Percentiles rank a stretch among this genome's conserved stretches.
These are phyloP conservation scores for Petroica traversi DNA, from an alignment of 2,113 vertebrate genomes.

Conservation along the genomic window DNA sequence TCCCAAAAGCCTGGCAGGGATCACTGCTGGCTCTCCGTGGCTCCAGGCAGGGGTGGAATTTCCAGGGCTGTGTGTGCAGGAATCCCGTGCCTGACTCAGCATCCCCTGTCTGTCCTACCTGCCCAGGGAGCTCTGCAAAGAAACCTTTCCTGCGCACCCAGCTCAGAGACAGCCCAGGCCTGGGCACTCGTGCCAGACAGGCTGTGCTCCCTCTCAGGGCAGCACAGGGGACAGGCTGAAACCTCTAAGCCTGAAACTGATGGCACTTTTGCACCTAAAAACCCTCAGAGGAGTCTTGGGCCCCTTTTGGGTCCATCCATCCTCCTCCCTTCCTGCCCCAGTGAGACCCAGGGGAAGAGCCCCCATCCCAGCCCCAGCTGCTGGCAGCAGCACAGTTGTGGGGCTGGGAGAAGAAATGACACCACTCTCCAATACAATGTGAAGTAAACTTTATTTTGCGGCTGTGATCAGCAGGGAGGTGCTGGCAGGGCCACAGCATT, in stretches of 20 bases:
- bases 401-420: background rate
- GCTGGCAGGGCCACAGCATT: background rate
- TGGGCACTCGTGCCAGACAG: background rate
- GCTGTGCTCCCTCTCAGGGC: accelerated
- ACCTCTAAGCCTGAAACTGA: background rate
- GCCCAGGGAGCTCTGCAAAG: background rate
- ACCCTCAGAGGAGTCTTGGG: background rate
- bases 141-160: background rate
- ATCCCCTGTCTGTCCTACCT: too few relatives aligned
- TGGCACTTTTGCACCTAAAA: background rate
- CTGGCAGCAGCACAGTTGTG: accelerated
- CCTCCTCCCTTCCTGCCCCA: background rate
- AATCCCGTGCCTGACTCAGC: background rate
- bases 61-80: background rate
- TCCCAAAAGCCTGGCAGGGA: background rate
- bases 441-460: background rate
- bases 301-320: background rate
- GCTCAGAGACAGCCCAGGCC: background rate
- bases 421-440: background rate
- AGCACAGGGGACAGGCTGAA: background rate
- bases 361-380: background rate
- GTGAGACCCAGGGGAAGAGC: background rate
- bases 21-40: background rate
- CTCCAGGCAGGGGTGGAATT: too few relatives aligned
- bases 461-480: background rate